Percentiles rank a stretch among this genome's conserved stretches.
phyloP scores from a whole-genome alignment of 2,113 vertebrate genomes.

The Bucco capensis region DNA sequence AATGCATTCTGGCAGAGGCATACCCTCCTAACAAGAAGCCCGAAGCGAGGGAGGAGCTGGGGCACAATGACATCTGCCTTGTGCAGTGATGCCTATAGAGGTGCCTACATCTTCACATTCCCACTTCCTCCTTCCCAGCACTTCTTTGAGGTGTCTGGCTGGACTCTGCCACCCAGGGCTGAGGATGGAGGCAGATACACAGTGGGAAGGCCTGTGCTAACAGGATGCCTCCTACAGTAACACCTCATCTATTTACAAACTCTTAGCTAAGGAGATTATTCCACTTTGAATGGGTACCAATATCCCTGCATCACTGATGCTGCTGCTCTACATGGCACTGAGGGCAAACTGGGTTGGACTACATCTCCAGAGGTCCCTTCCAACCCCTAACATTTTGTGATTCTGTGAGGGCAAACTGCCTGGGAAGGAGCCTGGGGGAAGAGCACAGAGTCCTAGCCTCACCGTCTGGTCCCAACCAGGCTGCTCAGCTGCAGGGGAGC shows the following conservation, averaged over 20 bases:
- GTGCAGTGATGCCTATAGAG: background rate
- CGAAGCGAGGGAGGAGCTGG: background rate
- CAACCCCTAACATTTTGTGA: no score
- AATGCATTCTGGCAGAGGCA: background rate
- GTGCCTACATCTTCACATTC: background rate
- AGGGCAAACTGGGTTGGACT: background rate
- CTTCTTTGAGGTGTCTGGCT: fast-evolving
- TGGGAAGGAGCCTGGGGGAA: background rate
- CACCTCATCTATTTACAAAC: background rate
- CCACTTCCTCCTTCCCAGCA: fast-evolving
- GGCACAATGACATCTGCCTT: fast-evolving
- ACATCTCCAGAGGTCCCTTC: no score
- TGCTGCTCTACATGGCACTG: background rate
- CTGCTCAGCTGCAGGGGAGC: constrained; percentile 27
- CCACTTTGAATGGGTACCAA: fast-evolving
- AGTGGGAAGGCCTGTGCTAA: background rate
- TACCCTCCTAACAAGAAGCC: background rate
- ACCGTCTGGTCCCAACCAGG: constrained; percentile 9
- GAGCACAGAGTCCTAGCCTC: background rate
- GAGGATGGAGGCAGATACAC: background rate
- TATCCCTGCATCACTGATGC: background rate
- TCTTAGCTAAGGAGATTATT: background rate
- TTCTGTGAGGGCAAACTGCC: background rate
- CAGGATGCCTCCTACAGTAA: background rate
- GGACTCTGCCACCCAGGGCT: background rate